Evolutionary conservation across 2,797 vertebrate genomes (phyloP), one percentile per base, ranked within the genome.

Genomic region (Numenius phaeopus): DNA sequence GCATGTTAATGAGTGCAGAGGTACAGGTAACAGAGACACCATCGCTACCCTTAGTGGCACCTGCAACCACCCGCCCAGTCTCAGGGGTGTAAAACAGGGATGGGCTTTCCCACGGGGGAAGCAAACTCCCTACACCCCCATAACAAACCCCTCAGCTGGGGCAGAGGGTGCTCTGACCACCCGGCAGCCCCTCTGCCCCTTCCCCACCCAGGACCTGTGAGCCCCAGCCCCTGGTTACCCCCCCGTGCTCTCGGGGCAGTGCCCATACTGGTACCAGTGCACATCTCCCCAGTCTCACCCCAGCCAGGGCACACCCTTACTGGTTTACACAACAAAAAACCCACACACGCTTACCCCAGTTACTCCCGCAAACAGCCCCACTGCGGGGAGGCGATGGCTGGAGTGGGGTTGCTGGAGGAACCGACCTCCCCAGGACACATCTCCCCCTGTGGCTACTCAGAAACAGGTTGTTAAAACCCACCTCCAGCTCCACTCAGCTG

Each of bases 231-330:
- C 18, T 29, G 8, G 0, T 11, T 32, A 14, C 8, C 4, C 13
- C 34, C 12, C 11, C 22, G 34, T 37, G 5, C 1, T 21, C 9
- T 16, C 0, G 4, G 5, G 4, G 4, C 3, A 10, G 27, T 3
- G 40, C 14, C 10, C 15, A 5, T 2, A 2, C 23, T 22, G n/a
- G 19, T 30, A 65, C 12, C 66, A n/a, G 47, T 1, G 11, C 18
- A 4, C 0, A 0, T 3, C 32, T 19, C 15, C 21, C 42, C 72
- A 34, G 7, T 6, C 12, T 44, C 15, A 34, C 6, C 19, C n/a
- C n/a, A 39, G 19, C 26, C 40, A 46, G 23, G 13, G 7, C 24
- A 62, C 17, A 16, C 62, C 17, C 11, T 6, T 9, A 39, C 10
- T 7, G 4, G 2, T 19, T 37, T 13, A 15, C 11, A 32, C 29